Percentiles rank a stretch among this genome's conserved stretches.
Evolutionary conservation across 2,797 vertebrate species (phyloP).

Genomic region (Mustela erminea): DNA sequence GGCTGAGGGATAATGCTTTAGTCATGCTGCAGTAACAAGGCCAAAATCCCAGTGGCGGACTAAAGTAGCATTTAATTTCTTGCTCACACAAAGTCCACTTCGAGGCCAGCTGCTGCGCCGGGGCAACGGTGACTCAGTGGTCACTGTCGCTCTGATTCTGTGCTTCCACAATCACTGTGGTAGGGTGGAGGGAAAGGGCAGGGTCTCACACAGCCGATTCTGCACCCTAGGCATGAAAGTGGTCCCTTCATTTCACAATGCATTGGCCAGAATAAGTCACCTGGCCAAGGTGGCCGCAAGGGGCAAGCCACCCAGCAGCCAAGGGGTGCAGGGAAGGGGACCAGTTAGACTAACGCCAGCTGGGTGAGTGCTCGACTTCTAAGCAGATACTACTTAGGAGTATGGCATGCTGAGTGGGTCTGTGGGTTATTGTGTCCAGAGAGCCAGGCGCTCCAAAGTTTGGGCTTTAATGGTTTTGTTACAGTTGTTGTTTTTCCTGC

Average conservation of each 20-base stretch:
- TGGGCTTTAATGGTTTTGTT: conserved; percentile 22
- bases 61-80: conserved; percentile 3
- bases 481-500: conserved; percentile 9
- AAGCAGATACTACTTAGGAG: background rate
- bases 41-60: background rate
- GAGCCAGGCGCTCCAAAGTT: background rate
- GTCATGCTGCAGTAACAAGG: background rate
- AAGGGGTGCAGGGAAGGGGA: background rate
- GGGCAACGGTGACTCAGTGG: background rate
- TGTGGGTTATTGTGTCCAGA: background rate
- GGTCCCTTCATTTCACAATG: background rate
- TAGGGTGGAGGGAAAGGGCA: background rate
- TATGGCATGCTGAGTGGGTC: background rate
- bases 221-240: background rate
- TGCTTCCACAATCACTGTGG: background rate
- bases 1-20: background rate
- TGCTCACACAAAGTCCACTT: background rate
- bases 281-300: too few species aligned
- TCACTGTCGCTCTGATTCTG: background rate
- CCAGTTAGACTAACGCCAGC: background rate
- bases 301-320: background rate
- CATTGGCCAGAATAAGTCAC: background rate
- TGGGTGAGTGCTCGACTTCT: background rate
- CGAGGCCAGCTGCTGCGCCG: background rate
- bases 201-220: background rate